Percentiles rank a stretch among this genome's conserved stretches.
Evolutionary conservation across 2,113 vertebrate species (phyloP).

Genomic region (Delphinapterus leucas): DNA sequence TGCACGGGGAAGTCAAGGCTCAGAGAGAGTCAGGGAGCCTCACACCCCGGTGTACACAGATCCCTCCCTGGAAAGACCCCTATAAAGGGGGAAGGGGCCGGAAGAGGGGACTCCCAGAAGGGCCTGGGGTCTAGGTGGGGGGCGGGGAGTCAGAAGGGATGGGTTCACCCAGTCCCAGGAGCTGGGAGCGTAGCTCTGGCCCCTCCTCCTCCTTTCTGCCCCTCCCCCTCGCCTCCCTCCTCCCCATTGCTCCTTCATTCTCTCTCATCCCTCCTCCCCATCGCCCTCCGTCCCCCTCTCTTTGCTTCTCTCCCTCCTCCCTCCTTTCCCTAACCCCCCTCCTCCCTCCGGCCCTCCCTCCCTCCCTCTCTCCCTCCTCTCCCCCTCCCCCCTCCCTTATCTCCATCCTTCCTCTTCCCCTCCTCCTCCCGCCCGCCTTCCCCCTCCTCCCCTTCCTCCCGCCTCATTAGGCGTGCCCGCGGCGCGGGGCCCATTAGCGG

Average conservation of each 20-base stretch:
- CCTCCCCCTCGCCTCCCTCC: background rate
- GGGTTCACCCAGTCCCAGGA: background rate
- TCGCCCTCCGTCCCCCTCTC: background rate
- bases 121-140: background rate
- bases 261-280: background rate
- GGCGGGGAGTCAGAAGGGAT: background rate
- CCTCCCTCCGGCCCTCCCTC: background rate
- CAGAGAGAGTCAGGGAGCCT: background rate
- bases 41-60: background rate
- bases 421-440: too few relatives aligned
- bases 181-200: background rate
- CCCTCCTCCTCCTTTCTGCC: background rate
- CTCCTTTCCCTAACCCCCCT: background rate
- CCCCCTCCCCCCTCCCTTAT: background rate
- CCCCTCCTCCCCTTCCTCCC: background rate
- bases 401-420: background rate
- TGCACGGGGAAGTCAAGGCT: background rate
- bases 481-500: conserved; percentile 63
- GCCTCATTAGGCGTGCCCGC: conserved; percentile 58
- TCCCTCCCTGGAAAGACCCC: background rate
- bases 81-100: background rate
- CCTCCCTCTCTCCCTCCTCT: too few relatives aligned
- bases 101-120: background rate
- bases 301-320: background rate
- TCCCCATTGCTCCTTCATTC: background rate